These are phyloP conservation scores for Alaudala cheleensis DNA, from an alignment of 2,113 vertebrate species.

Conservation along the genomic window DNA sequence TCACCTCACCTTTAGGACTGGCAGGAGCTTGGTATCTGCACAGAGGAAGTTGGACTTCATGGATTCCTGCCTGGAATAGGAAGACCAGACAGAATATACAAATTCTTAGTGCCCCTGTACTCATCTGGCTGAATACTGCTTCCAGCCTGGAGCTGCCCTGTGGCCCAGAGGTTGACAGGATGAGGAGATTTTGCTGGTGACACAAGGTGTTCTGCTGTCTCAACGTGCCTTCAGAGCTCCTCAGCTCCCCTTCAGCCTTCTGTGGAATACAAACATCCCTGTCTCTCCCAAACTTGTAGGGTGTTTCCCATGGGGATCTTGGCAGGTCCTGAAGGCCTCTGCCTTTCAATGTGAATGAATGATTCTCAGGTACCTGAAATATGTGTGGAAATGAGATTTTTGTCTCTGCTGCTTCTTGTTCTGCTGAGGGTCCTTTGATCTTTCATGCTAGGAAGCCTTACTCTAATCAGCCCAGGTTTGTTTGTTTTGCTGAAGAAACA, in stretches of 20 bases:
- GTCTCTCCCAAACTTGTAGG: neutral
- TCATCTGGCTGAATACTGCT: neutral
- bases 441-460: neutral
- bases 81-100: neutral
- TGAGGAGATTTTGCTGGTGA: neutral
- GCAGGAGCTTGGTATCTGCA: neutral
- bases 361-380: neutral
- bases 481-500: neutral
- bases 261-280: neutral
- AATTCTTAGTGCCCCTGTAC: neutral
- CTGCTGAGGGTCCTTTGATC: neutral
- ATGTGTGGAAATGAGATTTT: neutral
- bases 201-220: neutral
- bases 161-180: neutral
- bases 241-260: neutral
- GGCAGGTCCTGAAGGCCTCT: neutral
- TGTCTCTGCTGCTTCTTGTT: neutral
- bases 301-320: neutral
- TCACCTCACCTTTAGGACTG: neutral
- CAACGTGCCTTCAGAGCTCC: neutral
- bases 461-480: neutral
- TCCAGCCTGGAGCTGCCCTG: neutral
- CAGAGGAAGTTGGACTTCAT: fast-evolving
- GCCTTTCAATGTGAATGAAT: fast-evolving
- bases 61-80: neutral